Evolutionary conservation across 2,797 vertebrate species (phyloP).

Genomic region (Mormyrus proboscirostris): DNA sequence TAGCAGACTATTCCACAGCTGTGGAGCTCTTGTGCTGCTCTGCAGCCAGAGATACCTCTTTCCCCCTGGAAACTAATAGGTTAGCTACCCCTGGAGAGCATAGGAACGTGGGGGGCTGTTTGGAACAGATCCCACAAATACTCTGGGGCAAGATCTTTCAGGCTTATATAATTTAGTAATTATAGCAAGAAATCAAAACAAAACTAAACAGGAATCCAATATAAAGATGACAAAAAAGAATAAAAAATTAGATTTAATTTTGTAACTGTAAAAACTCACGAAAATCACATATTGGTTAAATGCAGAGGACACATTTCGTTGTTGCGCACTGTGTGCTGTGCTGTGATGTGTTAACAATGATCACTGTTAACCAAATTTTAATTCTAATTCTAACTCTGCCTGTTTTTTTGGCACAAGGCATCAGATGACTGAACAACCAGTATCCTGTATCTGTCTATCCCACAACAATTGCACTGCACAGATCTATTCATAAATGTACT

Average conservation of each 20-base stretch:
- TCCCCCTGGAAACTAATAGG: not conserved
- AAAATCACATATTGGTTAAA: too few species aligned
- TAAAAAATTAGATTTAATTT: not conserved
- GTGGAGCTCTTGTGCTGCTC: not conserved
- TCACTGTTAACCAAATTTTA: too few species aligned
- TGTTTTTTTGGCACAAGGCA: not conserved
- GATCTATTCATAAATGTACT: not conserved
- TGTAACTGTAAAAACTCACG: too few species aligned
- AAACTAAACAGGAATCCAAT: not conserved
- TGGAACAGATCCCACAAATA: not conserved
- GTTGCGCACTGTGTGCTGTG: too few species aligned
- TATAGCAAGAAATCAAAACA: not conserved
- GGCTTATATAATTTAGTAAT: not conserved
- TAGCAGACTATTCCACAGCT: not conserved
- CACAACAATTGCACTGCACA: not conserved
- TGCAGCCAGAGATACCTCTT: not conserved
- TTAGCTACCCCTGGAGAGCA: not conserved
- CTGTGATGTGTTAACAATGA: too few species aligned
- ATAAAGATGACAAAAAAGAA: not conserved
- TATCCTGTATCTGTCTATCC: not conserved
- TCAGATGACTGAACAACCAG: not conserved
- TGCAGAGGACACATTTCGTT: too few species aligned
- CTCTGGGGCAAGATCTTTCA: not conserved
- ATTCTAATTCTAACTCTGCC: not conserved
- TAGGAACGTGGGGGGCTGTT: not conserved